Conservation (phyloP, 2,113 vertebrate genomes). For the Neolamprologus tretocephalus region DNA sequence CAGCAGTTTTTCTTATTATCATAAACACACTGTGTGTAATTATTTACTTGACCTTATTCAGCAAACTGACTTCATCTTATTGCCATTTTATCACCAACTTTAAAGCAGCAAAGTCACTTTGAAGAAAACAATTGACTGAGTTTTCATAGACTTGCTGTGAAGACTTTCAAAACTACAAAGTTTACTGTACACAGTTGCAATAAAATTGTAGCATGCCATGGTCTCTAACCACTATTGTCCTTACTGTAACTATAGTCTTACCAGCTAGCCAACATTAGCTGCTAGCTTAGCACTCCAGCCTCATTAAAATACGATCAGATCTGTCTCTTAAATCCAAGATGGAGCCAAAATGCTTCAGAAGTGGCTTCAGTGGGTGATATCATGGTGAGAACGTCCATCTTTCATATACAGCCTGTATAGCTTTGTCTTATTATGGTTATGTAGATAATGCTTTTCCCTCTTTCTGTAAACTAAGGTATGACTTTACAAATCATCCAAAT, state of each 20-base stretch:
- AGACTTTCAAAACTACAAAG: background rate
- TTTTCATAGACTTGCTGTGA: background rate
- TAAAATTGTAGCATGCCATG: background rate
- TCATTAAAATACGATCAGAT: background rate
- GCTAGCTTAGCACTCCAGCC: background rate
- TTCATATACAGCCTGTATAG: background rate
- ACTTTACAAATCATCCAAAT: background rate
- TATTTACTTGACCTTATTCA: background rate
- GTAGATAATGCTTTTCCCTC: background rate
- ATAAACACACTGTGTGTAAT: background rate
- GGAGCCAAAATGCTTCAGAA: background rate
- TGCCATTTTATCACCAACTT: accelerated
- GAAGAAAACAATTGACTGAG: background rate
- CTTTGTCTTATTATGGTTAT: background rate
- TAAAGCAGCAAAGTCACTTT: background rate
- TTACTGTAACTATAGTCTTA: background rate
- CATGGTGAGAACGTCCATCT: background rate
- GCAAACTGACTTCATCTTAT: background rate
- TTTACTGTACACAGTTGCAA: background rate
- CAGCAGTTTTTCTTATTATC: background rate
- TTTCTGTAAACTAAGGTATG: background rate
- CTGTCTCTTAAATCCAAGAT: background rate
- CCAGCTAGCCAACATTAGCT: background rate
- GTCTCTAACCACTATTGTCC: background rate
- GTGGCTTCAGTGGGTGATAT: background rate